These are phyloP conservation scores for Zaprionus ornatus DNA, from an alignment of 1,140 invertebrate species.

Conservation along the genomic window DNA sequence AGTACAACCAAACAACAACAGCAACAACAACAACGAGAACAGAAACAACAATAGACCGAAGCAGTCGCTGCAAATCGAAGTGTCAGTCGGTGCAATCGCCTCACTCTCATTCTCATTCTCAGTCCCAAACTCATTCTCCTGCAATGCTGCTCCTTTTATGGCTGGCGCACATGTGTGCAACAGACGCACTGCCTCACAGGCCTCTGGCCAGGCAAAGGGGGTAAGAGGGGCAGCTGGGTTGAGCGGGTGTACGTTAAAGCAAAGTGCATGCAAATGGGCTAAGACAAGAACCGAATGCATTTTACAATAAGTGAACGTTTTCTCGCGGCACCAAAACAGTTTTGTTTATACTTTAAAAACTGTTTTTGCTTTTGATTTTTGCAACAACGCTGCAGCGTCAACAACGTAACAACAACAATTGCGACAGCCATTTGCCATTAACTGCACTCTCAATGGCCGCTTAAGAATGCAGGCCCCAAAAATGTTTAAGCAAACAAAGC, in stretches of 20 bases:
- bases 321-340: constrained; percentile 37
- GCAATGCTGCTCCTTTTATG: constrained; percentile 60
- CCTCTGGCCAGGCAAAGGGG: neutral
- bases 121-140: constrained; percentile 24
- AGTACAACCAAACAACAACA: constrained; percentile 45
- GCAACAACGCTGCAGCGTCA: neutral
- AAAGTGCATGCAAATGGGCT: constrained; percentile 77
- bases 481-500: constrained; percentile 72
- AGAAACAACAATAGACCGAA: constrained; percentile 14
- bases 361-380: constrained; percentile 52
- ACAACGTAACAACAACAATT: constrained; percentile 1
- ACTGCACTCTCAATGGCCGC: constrained; percentile 74
- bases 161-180: constrained; percentile 74
- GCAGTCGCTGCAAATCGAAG: constrained; percentile 70
- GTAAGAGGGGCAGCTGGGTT: neutral
- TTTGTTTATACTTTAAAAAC: constrained; percentile 77
- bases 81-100: constrained; percentile 65
- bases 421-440: constrained; percentile 61
- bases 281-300: constrained; percentile 60
- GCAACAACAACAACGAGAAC: constrained; percentile 5
- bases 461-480: constrained; percentile 67
- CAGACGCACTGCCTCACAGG: constrained; percentile 47
- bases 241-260: constrained; percentile 46
- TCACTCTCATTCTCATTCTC: constrained; percentile 24
- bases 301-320: constrained; percentile 73